Evolutionary conservation across 2,888 invertebrate species (phyloP), one percentile per base, ranked within the genome.

Genomic region (Polyommatus icarus): DNA sequence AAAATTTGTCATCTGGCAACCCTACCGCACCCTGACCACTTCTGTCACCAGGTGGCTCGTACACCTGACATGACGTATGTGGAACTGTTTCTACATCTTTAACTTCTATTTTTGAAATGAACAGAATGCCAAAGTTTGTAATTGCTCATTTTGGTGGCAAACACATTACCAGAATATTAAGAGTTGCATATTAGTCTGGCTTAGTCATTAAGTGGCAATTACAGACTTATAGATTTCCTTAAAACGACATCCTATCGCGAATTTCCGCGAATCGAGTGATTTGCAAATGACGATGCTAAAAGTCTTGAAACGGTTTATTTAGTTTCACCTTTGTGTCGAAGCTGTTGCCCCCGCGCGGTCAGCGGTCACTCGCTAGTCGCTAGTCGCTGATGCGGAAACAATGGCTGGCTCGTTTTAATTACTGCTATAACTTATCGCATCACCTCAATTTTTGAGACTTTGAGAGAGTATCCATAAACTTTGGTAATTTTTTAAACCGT

Each of bases 31-130:
- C 10, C 46, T 46, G 46, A 46, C 29, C 67, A 29, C 29, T 29
- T 67, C 67, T 32, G 67, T 67, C 67, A 67, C 67, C 67, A 67
- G 67, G 67, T 67, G 67, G 20, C 12, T 67, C 67, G 32, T 32
- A 67, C 29, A 67, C 29, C 67, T 67, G 29, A 32, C 67, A 24
- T 61, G 24, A 24, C 4, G 29, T 5, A 67, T 67, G 24, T 24
- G 29, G 32, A 67, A 29, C 29, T 7, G 29, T 15, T 67, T 32
- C 12, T 67, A 15, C 15, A 29, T 67, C 5, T 29, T 32, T 12
- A 2, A 6, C 18, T 67, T 29, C 5, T 15, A 3, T 29, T 29
- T 29, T 61, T 24, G 24, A 61, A 61, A 24, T 61, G 4, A 24
- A 59, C n/a, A 59, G 8, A 20, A 20, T 59, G 59, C 2, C 20